Evolutionary conservation across 2,797 vertebrate genomes (phyloP).

Genomic region (Labroides dimidiatus): DNA sequence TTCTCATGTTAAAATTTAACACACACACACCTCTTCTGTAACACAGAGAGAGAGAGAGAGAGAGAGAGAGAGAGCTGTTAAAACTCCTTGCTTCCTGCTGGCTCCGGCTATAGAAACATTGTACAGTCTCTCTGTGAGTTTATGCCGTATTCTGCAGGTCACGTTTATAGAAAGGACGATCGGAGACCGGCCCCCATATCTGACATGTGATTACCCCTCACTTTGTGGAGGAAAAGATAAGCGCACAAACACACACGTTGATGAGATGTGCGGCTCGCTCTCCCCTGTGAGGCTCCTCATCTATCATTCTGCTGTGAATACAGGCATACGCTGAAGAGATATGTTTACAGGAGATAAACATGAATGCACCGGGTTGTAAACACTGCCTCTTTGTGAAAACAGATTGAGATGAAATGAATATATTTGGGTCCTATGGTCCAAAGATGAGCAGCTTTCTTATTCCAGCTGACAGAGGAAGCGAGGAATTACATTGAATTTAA

Average conservation of each 20-base stretch:
- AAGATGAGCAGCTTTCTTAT: conserved; percentile 28
- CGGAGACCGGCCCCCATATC: conserved; percentile 5
- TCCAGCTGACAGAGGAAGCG: conserved; percentile 16
- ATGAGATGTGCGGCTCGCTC: conserved; percentile 13
- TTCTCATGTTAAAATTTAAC: conserved; percentile 13
- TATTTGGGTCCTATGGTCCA: conserved; percentile 30
- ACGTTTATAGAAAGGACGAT: conserved; percentile 13
- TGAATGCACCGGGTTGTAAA: conserved; percentile 36
- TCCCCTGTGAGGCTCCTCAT: conserved; percentile 35
- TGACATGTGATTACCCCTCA: conserved; percentile 39
- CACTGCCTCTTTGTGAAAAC: conserved; percentile 23
- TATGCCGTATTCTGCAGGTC: conserved; percentile 19
- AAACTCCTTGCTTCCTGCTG: conserved; percentile 36
- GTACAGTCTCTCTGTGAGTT: background rate
- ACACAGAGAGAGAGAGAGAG: no score
- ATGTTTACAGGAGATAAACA: conserved; percentile 38
- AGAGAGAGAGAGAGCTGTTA: conserved; percentile 42
- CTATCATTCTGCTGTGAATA: conserved; percentile 41
- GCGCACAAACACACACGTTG: conserved; percentile 24
- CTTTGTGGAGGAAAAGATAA: conserved; percentile 23
- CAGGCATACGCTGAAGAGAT: conserved; percentile 31
- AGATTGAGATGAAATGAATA: conserved; percentile 28
- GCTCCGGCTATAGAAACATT: conserved; percentile 28
- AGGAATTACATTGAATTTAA: conserved; percentile 33
- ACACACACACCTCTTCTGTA: conserved; percentile 3